Evolutionary conservation across 2,888 invertebrate genomes (phyloP), one percentile per base, ranked within the genome.

Genomic region (Cosmopolites sordidus): DNA sequence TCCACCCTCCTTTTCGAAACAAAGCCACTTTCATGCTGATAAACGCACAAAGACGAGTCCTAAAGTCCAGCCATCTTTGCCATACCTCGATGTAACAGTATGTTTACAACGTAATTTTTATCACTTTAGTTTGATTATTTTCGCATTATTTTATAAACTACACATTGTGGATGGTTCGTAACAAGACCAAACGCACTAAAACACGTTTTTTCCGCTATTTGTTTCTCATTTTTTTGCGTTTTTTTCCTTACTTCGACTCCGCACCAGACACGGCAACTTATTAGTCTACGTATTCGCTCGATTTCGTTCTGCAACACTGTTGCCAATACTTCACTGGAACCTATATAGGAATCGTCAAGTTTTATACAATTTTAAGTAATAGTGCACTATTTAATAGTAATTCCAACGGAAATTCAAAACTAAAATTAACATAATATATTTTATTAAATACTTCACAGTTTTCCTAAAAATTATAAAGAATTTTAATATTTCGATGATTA

Each of bases 41-140:
- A 80, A 77, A 79, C 78, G 79, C 78, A 81, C 81, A 81, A 81
- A 81, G 81, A 79, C 77, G 78, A 79, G 79, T 79, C 79, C 82
- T 81, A 83, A 81, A 80, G 80, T 78, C 80, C 83, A 82, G 83
- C 83, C 83, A 84, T 84, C 81, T 83, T 83, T 83, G 67, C 56
- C 62, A 60, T 59, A 43, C 49, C 45, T 48, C 48, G 37, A 51
- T 48, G 51, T 51, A 55, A 55, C 43, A 65, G 66, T 63, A 65
- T 67, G 68, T 68, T 65, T 66, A 66, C 66, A 58, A 60, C 59
- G 60, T 52, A 51, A 59, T 58, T 62, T 65, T 61, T 57, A 58
- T 53, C 62, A 63, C 64, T 60, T 51, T 51, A 39, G 11, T 16
- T 5, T 11, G 17, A 3, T 11, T 40, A 16, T 40, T 14, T 8